phyloP scores from a whole-genome alignment of 2,113 vertebrate genomes.

The Tachycineta bicolor region DNA sequence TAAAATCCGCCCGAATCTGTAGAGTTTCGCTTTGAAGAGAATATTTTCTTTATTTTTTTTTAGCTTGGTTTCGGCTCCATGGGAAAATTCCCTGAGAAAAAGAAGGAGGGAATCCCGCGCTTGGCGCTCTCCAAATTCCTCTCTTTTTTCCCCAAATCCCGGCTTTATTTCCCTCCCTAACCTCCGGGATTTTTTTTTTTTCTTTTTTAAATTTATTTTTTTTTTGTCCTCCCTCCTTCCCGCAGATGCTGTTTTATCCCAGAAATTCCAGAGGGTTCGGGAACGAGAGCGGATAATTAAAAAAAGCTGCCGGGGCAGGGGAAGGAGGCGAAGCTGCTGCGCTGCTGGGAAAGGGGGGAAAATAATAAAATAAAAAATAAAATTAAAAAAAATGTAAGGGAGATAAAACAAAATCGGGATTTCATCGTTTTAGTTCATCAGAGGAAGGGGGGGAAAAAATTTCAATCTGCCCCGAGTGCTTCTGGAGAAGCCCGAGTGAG shows the following conservation, averaged over 20 bases:
- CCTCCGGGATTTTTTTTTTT: neutral
- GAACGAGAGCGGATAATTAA: constrained; percentile 44
- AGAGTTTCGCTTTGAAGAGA: neutral
- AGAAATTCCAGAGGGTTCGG: neutral
- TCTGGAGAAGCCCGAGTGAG: neutral
- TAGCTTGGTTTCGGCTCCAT: neutral
- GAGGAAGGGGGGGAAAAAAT: neutral
- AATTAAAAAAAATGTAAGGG: too few species aligned
- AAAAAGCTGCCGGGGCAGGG: constrained; percentile 22
- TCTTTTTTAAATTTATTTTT: too few species aligned
- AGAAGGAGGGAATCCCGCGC: neutral
- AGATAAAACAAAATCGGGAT: neutral
- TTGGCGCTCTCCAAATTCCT: neutral
- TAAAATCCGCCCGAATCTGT: neutral
- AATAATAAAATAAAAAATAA: fast-evolving
- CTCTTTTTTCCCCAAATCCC: neutral
- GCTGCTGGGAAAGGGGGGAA: neutral
- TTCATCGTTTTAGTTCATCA: neutral
- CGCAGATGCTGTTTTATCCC: neutral
- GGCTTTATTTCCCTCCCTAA: neutral
- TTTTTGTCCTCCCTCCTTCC: too few species aligned
- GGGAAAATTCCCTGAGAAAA: neutral
- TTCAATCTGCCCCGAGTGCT: neutral
- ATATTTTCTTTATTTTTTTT: neutral
- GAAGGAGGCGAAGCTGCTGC: neutral